Conservation (phyloP, 2,888 invertebrate genomes). For the Trypoxylon attenuatum region DNA sequence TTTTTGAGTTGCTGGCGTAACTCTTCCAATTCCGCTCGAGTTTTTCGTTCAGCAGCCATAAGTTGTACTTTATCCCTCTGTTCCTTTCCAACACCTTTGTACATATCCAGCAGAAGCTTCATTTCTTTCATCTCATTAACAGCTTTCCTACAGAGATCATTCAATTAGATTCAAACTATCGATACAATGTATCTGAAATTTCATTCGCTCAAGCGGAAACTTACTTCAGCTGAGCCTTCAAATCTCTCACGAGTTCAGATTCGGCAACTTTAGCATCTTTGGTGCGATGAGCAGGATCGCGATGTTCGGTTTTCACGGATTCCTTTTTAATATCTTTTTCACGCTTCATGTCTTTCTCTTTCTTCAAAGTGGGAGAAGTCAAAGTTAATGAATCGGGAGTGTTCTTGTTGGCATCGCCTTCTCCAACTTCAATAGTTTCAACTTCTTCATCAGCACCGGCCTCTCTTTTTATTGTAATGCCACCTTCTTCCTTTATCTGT, state of each 20-base stretch:
- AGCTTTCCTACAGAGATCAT: conserved; percentile 82
- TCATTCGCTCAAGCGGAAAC: conserved; percentile 5
- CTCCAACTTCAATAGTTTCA: conserved; percentile 73
- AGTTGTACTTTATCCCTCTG: conserved; percentile 96
- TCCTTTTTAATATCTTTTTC: conserved; percentile 79
- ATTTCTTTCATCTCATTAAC: conserved; percentile 95
- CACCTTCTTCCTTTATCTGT: conserved; percentile 69
- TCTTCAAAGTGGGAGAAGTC: conserved; percentile 76
- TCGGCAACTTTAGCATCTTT: conserved; percentile 82
- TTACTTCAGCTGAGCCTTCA: conserved; percentile 94
- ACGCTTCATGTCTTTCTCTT: conserved; percentile 79
- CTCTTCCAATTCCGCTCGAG: conserved; percentile 92
- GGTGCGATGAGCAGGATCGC: conserved; percentile 78
- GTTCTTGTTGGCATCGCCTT: conserved; percentile 73
- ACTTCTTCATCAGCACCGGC: conserved; percentile 67
- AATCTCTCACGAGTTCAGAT: conserved; percentile 88
- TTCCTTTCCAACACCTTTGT: conserved; percentile 97
- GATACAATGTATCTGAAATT: conserved; percentile 10
- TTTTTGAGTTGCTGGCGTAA: conserved; percentile 89
- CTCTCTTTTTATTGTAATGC: conserved; percentile 66
- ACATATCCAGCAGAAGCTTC: conserved; percentile 95
- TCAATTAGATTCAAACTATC: conserved; percentile 7
- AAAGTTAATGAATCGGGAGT: conserved; percentile 69
- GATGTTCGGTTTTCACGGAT: conserved; percentile 73
- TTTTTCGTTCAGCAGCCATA: conserved; percentile 96